Conservation (phyloP, 2,888 invertebrate species). For the Pristionchus mayeri region DNA sequence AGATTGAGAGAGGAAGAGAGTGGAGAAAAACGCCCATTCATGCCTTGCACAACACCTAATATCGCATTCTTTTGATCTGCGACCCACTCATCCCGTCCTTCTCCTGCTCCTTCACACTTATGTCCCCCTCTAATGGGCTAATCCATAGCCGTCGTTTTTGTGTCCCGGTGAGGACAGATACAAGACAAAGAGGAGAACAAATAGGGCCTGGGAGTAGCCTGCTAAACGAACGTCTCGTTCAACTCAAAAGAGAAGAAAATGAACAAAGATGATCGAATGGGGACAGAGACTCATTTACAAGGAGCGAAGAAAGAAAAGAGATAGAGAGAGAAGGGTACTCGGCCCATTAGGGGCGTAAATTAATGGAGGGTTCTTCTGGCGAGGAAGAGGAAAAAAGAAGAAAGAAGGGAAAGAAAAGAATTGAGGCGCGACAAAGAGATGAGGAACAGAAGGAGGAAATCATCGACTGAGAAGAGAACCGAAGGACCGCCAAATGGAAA, state of each 20-base stretch:
- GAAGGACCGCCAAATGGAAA: neutral
- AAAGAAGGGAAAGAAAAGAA: constrained; percentile 1
- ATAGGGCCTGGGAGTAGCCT: too few relatives aligned
- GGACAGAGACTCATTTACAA: neutral
- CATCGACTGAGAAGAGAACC: neutral
- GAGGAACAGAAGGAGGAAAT: neutral
- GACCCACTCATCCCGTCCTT: neutral
- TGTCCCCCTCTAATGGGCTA: neutral
- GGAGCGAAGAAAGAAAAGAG: neutral
- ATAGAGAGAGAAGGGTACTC: neutral
- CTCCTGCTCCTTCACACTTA: neutral
- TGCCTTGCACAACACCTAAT: neutral
- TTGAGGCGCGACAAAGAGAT: neutral
- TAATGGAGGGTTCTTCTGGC: constrained; percentile 13
- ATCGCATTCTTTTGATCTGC: constrained; percentile 1
- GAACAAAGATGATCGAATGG: neutral
- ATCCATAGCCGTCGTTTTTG: neutral
- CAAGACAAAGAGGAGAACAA: neutral
- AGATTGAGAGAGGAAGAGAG: neutral
- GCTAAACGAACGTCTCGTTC: too few relatives aligned
- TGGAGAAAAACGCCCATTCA: neutral
- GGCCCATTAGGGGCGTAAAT: constrained; percentile 19
- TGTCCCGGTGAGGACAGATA: neutral
- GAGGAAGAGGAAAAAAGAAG: constrained; percentile 39
- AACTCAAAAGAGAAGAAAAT: neutral